Evolutionary conservation across 2,797 vertebrate species (phyloP).

Genomic region (Trachurus trachurus): DNA sequence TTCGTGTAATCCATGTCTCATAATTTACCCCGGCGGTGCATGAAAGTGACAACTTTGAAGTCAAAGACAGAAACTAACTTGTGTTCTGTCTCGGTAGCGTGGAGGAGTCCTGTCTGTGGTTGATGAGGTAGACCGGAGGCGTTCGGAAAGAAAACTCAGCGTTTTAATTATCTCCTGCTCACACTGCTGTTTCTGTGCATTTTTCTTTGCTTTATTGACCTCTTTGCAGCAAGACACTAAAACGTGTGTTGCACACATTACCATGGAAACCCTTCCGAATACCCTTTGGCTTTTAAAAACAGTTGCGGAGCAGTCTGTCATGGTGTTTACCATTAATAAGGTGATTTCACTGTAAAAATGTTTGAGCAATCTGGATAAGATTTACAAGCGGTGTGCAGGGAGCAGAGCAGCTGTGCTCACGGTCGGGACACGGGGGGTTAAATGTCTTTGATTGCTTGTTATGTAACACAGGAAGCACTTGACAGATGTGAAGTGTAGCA

Average conservation of each 20-base stretch:
- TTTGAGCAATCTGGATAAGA: slow-evolving; percentile 40
- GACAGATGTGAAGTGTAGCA: slow-evolving; percentile 5
- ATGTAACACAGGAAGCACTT: slow-evolving; percentile 45
- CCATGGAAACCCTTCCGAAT: slow-evolving; percentile 33
- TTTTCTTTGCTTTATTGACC: slow-evolving; percentile 1
- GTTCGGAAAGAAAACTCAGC: slow-evolving; percentile 21
- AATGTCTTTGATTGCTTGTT: slow-evolving; percentile 23
- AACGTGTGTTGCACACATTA: slow-evolving; percentile 18
- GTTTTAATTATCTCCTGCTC: slow-evolving; percentile 16
- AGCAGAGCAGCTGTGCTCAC: slow-evolving; percentile 2
- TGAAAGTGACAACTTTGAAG: not conserved
- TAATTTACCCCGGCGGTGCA: not conserved
- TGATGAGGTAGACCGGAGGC: not conserved
- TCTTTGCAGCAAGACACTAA: slow-evolving; percentile 11
- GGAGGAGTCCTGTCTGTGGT: not conserved
- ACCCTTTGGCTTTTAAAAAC: slow-evolving; percentile 29
- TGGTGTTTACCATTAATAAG: slow-evolving; percentile 39
- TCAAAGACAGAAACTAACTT: not conserved
- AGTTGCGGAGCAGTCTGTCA: slow-evolving; percentile 17
- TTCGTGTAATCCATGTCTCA: not conserved
- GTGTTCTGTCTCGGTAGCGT: not conserved
- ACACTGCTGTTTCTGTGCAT: slow-evolving; percentile 24
- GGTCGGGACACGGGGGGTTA: not conserved
- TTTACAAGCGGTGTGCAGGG: slow-evolving; percentile 38
- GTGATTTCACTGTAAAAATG: slow-evolving; percentile 51